phyloP scores from a whole-genome alignment of 2,113 vertebrate genomes.

The Gyps fulvus region DNA sequence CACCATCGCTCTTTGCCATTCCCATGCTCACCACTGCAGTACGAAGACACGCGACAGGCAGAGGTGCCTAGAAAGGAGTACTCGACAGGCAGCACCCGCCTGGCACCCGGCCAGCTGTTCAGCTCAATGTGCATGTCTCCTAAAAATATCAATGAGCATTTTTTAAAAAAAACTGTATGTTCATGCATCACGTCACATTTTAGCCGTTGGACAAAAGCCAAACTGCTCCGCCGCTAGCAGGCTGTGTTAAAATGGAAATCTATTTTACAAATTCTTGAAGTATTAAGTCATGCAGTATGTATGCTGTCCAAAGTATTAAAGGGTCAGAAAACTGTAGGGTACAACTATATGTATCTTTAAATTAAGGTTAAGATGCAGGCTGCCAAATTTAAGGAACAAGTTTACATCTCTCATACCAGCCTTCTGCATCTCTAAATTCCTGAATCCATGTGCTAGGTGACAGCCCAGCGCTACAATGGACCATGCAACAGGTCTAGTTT shows the following conservation, averaged over 20 bases:
- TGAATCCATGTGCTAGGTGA: background rate
- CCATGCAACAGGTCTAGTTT: background rate
- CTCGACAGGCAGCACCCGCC: background rate
- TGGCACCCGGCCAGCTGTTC: background rate
- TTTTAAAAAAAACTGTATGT: fast-evolving
- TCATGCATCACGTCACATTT: background rate
- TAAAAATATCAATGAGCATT: background rate
- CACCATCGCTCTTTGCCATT: fast-evolving
- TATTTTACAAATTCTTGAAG: background rate
- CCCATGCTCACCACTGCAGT: background rate
- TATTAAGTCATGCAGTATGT: background rate
- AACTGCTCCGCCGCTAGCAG: background rate
- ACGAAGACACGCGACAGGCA: fast-evolving
- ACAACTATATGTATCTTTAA: background rate
- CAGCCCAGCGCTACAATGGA: background rate
- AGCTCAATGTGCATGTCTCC: background rate
- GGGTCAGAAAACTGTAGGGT: background rate
- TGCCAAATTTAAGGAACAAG: background rate
- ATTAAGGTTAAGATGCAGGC: background rate
- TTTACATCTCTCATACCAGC: background rate
- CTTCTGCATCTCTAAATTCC: background rate
- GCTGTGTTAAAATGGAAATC: background rate
- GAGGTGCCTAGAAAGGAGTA: background rate
- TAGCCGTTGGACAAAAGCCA: background rate
- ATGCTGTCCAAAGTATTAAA: background rate